phyloP scores from a whole-genome alignment of 1,140 invertebrate genomes.

The Drosophila saltans region DNA sequence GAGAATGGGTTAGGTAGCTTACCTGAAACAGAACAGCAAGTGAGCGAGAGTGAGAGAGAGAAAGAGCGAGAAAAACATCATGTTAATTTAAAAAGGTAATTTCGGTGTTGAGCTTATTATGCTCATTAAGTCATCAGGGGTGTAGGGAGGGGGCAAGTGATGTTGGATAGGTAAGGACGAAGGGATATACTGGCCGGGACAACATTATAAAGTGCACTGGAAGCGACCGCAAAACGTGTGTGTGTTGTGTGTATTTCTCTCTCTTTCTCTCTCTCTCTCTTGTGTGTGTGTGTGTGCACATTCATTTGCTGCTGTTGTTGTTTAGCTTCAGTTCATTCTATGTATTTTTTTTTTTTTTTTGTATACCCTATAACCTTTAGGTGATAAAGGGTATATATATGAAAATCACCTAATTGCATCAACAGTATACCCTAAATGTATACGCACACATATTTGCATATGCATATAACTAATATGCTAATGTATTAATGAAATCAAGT shows the following conservation, averaged over 20 bases:
- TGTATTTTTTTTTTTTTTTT: conserved; percentile 3
- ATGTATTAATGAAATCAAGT: no score
- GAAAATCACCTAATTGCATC: no score
- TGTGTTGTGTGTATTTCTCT: conserved; percentile 9
- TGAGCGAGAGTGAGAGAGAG: not conserved
- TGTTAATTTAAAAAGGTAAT: conserved; percentile 82
- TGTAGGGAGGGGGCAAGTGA: not conserved
- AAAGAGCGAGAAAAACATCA: conserved; percentile 42
- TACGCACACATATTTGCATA: no score
- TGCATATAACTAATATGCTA: no score
- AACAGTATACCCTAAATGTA: no score
- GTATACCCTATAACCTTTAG: not conserved
- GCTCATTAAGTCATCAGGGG: conserved; percentile 77
- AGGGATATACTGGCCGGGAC: conserved; percentile 15
- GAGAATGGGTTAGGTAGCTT: conserved; percentile 22
- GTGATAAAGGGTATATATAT: not conserved
- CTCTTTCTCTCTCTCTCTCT: not conserved
- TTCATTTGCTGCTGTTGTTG: conserved; percentile 61
- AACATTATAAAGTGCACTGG: conserved; percentile 68
- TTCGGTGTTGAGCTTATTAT: conserved; percentile 78
- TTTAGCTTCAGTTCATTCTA: conserved; percentile 35
- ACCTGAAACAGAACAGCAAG: not conserved
- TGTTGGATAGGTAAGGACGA: not conserved
- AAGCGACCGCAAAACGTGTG: conserved; percentile 66
- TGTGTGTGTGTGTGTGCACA: conserved; percentile 42